Evolutionary conservation across 2,888 invertebrate genomes (phyloP), one percentile per base, ranked within the genome.

Genomic region (Julus scandinavius): DNA sequence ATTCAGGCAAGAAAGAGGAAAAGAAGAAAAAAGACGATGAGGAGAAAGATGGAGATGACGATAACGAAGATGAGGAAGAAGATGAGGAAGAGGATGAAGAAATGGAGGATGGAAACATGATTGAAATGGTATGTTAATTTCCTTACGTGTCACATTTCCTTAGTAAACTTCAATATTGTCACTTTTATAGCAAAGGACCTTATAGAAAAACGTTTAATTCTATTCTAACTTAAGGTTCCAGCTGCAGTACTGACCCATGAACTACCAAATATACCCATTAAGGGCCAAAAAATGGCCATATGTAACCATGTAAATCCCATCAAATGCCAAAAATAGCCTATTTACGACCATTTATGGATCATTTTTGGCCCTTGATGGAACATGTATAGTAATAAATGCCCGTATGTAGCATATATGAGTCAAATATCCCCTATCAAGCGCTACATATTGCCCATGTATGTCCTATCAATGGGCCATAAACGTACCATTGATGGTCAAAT

Each of bases 21-120:
- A 91, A 91, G 86, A 90, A 91, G 88, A 90, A 91, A 38, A 91
- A 91, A 49, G 90, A 91, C 85, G 91, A 91, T 80, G 91, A 92
- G 85, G 93, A 93, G 88, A 93, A 93, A 83, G 93, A 93, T 85
- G 92, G 91, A 83, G 92, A 92, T 85, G 91, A 92, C 89, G 92
- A 91, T 86, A 92, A 92, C 87, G 93, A 91, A 89, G 92, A 92
- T 88, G 91, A 92, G 83, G 92, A 92, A 41, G 91, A 89, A n/a
- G 90, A 90, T n/a, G 89, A 90, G 85, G 89, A 90, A n/a, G 89
- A 91, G 89, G 90, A 90, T 87, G 90, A 91, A 88, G 91, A 91
- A 50, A 91, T 90, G 80, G 80, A 80, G 38, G 80, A 80, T 40
- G 80, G 38, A 80, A 80, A 80, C 38, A 38, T 38, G 63, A 50